phyloP scores from a whole-genome alignment of 2,797 vertebrate genomes.

The Megalops cyprinoides region DNA sequence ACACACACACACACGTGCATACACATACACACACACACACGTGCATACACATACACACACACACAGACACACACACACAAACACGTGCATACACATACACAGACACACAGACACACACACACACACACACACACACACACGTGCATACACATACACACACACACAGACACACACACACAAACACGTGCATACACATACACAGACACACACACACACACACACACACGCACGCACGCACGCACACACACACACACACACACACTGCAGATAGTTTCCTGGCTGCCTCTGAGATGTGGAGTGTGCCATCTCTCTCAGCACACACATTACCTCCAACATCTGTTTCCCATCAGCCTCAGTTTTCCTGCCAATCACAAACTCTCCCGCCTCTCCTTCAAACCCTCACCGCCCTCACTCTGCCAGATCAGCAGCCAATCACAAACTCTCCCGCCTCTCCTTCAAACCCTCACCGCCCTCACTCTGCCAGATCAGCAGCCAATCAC shows the following conservation, averaged over 20 bases:
- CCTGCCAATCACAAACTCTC: constrained; percentile 1
- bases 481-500: constrained; percentile 1
- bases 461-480: neutral
- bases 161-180: constrained; percentile 35
- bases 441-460: neutral
- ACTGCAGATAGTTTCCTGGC: constrained; percentile 35
- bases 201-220: constrained; percentile 36
- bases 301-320: neutral
- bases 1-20: too few species aligned
- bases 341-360: neutral
- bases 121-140: constrained; percentile 33
- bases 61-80: constrained; percentile 30
- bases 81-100: constrained; percentile 41
- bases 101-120: constrained; percentile 38
- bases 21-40: neutral
- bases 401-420: neutral
- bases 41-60: neutral
- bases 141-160: constrained; percentile 43
- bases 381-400: neutral
- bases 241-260: constrained; percentile 44
- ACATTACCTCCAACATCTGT: neutral
- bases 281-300: neutral
- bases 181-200: constrained; percentile 42
- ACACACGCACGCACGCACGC: constrained; percentile 37
- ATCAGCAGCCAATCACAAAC: neutral